Base-by-base conservation (phyloP, 92 coral and sea anemone genomes). In the Heliopora coerulea region DNA sequence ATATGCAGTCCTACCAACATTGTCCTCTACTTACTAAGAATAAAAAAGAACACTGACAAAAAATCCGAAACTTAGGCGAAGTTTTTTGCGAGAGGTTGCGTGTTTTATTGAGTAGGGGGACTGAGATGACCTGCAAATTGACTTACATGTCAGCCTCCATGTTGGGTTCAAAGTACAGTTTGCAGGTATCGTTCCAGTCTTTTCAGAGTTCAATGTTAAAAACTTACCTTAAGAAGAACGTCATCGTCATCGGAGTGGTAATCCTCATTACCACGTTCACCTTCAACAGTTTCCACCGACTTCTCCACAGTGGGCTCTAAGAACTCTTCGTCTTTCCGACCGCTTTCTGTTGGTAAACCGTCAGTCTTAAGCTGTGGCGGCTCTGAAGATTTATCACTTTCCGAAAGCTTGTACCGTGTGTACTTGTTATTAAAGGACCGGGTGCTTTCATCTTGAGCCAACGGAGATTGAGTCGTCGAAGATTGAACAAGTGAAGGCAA, bases 191-290 rank as follows among this genome's bases (percentile, higher is more conserved):
- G n/a, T n/a, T n/a, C n/a, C n/a, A n/a, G n/a, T n/a, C n/a, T n/a
- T n/a, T n/a, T n/a, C n/a, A n/a, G n/a, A n/a, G n/a, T n/a, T n/a
- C n/a, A n/a, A n/a, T 66, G 59, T 49, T 37, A 62, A 41, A 44
- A 8, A 61, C 50, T 66, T 13, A 50, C 78, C 59, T 48, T 44
- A 48, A 83, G 79, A 37, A 78, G 78, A 18, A 49, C 40, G 11
- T 78, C 83, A 40, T 82, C 83, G 26, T 56, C 65, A n/a, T 70
- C 77, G 6, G 80, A 29, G 30, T 66, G 78, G 32, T 73, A 61
- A 18, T 17, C 72, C 20, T 68, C 56, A 21, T 54, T 65, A 44
- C 35, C 90, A 27, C 77, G 54, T 29, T 65, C 87, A 13, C 40
- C 74, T 18, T 66, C 80, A 68, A 68, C 56, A 20, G 35, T 40